phyloP scores from a whole-genome alignment of 2,113 vertebrate genomes.

The Enhydra lutris region DNA sequence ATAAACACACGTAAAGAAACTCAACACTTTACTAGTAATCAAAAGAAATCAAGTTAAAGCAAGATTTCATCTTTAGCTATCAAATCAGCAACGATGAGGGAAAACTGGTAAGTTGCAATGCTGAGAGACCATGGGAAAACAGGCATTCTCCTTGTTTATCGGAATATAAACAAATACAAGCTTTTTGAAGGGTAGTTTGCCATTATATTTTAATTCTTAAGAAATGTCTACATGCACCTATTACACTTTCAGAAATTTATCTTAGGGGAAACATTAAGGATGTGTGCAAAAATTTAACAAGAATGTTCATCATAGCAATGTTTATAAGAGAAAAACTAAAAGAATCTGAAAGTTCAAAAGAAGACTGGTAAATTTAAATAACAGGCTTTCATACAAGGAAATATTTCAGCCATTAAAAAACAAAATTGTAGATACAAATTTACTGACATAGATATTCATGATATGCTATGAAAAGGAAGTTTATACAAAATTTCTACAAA shows the following conservation, averaged over 20 bases:
- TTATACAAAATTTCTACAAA: conserved; percentile 11
- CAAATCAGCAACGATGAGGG: not conserved
- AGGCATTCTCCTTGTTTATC: not conserved
- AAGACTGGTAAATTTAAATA: not conserved
- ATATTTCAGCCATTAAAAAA: not conserved
- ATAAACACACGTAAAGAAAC: not conserved
- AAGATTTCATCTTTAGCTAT: not conserved
- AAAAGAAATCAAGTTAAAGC: not conserved
- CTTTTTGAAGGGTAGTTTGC: not conserved
- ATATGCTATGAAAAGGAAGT: not conserved
- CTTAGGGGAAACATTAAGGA: not conserved
- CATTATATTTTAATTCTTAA: conserved; percentile 6
- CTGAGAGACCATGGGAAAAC: not conserved
- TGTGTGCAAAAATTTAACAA: not conserved
- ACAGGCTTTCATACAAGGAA: not conserved
- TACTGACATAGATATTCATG: not conserved
- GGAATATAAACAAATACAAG: not conserved
- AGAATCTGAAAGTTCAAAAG: not conserved
- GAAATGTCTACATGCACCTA: not conserved
- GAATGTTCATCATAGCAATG: not conserved
- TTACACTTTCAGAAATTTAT: not conserved
- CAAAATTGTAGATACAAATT: not conserved
- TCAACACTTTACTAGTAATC: not conserved
- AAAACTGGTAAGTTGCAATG: not conserved
- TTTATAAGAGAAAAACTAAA: not conserved